Evolutionary conservation across 2,797 vertebrate species (phyloP), one percentile per base, ranked within the genome.

Genomic region (Hoplostethus atlanticus): DNA sequence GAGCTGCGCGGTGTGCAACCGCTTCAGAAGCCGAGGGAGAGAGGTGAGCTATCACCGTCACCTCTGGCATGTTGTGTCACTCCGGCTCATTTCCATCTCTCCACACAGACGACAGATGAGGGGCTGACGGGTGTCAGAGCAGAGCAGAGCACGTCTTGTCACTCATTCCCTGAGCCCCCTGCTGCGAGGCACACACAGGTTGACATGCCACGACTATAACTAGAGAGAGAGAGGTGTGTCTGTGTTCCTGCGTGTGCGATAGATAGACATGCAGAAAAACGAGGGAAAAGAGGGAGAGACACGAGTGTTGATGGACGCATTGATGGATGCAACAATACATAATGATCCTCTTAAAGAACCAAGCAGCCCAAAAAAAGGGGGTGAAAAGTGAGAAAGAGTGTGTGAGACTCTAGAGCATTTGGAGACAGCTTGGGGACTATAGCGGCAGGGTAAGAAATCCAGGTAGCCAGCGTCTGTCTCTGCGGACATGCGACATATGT

Each of bases 21-120:
- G 84, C 91, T 87, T 85, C 77, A 84, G 81, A 83, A 79, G 73
- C 68, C 42, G 30, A 64, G 55, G 42, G 77, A 70, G 75, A 91
- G 87, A 94, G 91, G 91, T 93, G 94, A 94, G 93, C 88, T 92
- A 84, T 96, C 95, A 94, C 92, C 94, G 94, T 96, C 96, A 96
- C 93, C 95, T 92, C 87, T 95, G 96, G 96, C 96, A 96, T 96
- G 96, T 97, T 96, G 96, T 96, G 96, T 97, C 96, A 96, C 94
- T 96, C 95, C 86, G 93, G 96, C 96, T 97, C 95, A 96, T 96
- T 96, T 96, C 87, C 96, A 97, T 96, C 95, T 93, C 92, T 89
- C 92, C 94, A 81, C 89, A 93, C 93, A 90, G 95, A 95, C 96
- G 97, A 97, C 96, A 96, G 94, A 93, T 91, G 94, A 95, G 93